These are phyloP conservation scores for Byasa hedistus DNA, from an alignment of 2,888 invertebrate genomes.

Conservation along the genomic window DNA sequence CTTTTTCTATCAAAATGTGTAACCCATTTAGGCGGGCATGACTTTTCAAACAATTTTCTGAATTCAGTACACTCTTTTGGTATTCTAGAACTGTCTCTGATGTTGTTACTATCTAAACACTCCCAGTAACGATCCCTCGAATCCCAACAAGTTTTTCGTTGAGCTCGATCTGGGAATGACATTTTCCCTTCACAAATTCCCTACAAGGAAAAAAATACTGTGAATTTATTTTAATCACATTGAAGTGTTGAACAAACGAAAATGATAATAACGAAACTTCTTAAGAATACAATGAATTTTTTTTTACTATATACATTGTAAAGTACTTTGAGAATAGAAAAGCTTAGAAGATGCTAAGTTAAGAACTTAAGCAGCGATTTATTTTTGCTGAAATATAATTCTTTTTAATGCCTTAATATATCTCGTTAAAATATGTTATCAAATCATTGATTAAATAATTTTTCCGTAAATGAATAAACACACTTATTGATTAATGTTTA, in stretches of 20 bases:
- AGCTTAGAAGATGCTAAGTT: no score
- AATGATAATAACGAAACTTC: neutral
- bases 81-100: slow-evolving; percentile 78
- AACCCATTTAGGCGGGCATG: slow-evolving; percentile 93
- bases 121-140: slow-evolving; percentile 93
- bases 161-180: slow-evolving; percentile 90
- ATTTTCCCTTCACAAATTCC: slow-evolving; percentile 70
- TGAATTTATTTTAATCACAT: slow-evolving; percentile 10
- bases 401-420: neutral
- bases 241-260: neutral
- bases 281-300: neutral
- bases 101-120: slow-evolving; percentile 87
- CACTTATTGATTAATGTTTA: neutral
- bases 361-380: no score
- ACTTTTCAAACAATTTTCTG: slow-evolving; percentile 86
- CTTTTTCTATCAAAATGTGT: slow-evolving; percentile 96
- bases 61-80: slow-evolving; percentile 83
- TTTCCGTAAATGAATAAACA: neutral
- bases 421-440: neutral
- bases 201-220: slow-evolving; percentile 58
- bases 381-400: no score
- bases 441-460: neutral
- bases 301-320: neutral
- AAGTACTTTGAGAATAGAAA: no score
- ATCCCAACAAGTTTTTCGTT: slow-evolving; percentile 90